Evolutionary conservation across 1,140 invertebrate genomes (phyloP).

Genomic region (Procambarus virginalis): DNA sequence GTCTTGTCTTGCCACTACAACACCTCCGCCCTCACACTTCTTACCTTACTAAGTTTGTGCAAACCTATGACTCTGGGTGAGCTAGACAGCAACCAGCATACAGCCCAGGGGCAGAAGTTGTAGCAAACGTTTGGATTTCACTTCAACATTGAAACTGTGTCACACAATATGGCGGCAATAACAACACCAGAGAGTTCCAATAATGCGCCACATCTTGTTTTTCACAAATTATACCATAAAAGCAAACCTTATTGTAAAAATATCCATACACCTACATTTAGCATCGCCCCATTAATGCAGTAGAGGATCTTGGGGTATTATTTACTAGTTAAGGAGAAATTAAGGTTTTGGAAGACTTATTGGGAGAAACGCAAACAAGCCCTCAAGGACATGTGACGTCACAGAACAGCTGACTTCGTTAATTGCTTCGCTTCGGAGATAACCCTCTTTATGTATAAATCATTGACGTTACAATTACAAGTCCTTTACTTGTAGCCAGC

Average conservation of each 20-base stretch:
- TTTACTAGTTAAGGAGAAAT: too few relatives aligned
- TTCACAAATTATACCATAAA: neutral
- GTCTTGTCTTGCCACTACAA: neutral
- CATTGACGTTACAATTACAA: neutral
- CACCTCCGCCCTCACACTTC: neutral
- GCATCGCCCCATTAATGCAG: too few relatives aligned
- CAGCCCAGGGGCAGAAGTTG: constrained; percentile 17
- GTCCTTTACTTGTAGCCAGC: too few relatives aligned
- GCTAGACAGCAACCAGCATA: constrained; percentile 12
- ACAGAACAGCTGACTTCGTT: constrained; percentile 61
- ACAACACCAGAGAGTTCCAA: constrained; percentile 56
- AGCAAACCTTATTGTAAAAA: neutral
- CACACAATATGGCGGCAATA: constrained; percentile 63
- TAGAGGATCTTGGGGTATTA: too few relatives aligned
- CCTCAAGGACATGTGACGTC: constrained; percentile 60
- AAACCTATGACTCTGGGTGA: neutral
- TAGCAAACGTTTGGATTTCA: constrained; percentile 14
- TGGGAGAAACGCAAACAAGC: neutral
- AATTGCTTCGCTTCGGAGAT: neutral
- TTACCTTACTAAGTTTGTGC: neutral
- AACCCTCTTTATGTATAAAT: neutral
- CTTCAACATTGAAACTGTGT: constrained; percentile 55
- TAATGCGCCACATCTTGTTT: neutral
- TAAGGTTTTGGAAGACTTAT: neutral
- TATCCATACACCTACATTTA: too few relatives aligned